Conservation (phyloP, 2,113 vertebrate species). For the Microcebus murinus region DNA sequence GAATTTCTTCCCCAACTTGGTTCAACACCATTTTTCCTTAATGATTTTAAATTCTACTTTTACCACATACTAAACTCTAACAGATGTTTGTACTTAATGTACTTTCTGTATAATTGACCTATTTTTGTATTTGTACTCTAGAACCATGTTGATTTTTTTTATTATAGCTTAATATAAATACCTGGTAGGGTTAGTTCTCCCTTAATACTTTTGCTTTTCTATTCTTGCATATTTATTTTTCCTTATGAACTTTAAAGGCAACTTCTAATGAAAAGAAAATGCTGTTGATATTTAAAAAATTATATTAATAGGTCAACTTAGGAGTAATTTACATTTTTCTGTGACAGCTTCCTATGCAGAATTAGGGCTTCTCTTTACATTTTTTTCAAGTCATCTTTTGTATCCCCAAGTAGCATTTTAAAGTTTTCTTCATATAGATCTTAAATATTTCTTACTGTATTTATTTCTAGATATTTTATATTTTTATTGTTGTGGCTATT, state of each 20-base stretch:
- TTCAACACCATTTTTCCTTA: background rate
- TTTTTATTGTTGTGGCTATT: background rate
- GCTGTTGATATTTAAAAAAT: background rate
- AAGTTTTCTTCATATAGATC: conserved; percentile 35
- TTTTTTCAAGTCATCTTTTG: conserved; percentile 41
- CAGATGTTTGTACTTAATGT: background rate
- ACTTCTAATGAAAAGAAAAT: background rate
- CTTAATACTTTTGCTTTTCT: background rate
- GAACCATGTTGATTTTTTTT: background rate
- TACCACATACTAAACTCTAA: background rate
- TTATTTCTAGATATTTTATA: background rate
- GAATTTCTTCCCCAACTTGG: background rate
- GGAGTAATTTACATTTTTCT: background rate
- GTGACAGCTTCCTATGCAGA: background rate
- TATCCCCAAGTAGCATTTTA: background rate
- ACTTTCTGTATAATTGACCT: background rate
- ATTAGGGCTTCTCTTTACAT: background rate
- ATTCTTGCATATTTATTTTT: background rate
- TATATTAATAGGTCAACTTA: background rate
- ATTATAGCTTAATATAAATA: background rate
- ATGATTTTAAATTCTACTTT: background rate
- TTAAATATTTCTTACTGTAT: conserved; percentile 41
- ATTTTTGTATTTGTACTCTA: background rate
- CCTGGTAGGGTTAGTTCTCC: background rate
- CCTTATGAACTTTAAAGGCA: background rate